Conservation (phyloP, 2,888 invertebrate species). For the Tanypteryx hageni region DNA sequence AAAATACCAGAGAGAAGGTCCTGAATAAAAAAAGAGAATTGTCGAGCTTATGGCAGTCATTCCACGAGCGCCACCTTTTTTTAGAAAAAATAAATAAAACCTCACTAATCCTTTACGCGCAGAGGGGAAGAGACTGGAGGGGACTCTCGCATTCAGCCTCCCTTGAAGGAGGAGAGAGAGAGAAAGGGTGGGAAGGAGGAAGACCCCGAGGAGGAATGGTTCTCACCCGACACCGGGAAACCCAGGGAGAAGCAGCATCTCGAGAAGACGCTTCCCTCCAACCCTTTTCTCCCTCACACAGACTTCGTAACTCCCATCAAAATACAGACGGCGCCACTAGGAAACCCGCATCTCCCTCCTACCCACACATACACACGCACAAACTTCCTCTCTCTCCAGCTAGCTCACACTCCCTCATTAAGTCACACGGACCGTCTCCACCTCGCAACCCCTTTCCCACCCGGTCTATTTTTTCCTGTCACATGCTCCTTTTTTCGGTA, state of each 20-base stretch:
- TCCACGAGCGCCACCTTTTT: neutral
- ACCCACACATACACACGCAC: neutral
- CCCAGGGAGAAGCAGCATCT: neutral
- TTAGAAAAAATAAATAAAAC: neutral
- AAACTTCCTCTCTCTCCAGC: neutral
- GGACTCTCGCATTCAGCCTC: neutral
- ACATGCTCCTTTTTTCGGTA: neutral
- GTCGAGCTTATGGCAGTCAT: slow-evolving; percentile 5
- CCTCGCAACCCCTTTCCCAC: neutral
- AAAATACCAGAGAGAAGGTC: neutral
- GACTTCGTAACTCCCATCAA: neutral
- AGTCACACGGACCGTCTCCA: neutral
- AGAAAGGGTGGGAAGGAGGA: too few species aligned
- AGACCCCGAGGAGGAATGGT: neutral
- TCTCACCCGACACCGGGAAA: neutral
- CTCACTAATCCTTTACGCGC: neutral
- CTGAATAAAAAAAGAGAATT: slow-evolving; percentile 4
- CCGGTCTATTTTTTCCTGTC: neutral
- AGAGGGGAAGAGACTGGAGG: neutral
- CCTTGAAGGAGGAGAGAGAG: neutral
- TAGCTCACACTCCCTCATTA: neutral
- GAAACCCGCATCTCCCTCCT: neutral
- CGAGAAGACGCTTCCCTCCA: neutral
- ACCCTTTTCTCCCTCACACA: neutral
- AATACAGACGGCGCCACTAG: slow-evolving; percentile 5